Conservation (phyloP, 2,797 vertebrate species). For the Petrocephalus schoutedeni region DNA sequence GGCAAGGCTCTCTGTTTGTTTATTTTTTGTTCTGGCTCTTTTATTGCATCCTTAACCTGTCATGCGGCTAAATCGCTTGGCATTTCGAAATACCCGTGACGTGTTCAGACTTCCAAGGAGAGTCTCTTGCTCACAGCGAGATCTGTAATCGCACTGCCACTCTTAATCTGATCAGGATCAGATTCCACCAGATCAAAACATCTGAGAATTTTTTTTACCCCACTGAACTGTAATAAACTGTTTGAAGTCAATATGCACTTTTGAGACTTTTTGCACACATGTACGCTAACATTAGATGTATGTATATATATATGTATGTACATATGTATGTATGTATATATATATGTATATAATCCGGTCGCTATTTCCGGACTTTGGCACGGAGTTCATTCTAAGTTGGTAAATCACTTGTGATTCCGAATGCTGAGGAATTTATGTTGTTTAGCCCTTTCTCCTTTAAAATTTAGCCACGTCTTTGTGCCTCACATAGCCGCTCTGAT, state of each 20-base stretch:
- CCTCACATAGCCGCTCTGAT: background rate
- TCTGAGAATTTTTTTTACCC: background rate
- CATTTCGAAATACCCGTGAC: slow-evolving; percentile 34
- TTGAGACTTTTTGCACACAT: background rate
- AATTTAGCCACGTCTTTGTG: background rate
- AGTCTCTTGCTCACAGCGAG: slow-evolving; percentile 14
- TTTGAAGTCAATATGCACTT: background rate
- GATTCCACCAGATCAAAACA: background rate
- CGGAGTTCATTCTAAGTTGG: background rate
- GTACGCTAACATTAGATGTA: background rate
- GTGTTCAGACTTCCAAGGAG: slow-evolving; percentile 18
- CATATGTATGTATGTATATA: too few species aligned
- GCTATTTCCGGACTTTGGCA: background rate
- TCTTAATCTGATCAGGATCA: background rate
- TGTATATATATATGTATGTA: too few species aligned
- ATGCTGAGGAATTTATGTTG: background rate
- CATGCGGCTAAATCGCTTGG: background rate
- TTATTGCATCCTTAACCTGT: slow-evolving; percentile 19
- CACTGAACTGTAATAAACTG: background rate
- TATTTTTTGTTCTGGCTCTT: background rate
- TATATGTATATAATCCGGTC: background rate
- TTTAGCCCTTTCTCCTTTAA: background rate
- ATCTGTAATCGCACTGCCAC: background rate
- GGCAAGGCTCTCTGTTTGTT: background rate
- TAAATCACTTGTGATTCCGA: background rate